phyloP scores from a whole-genome alignment of 2,797 vertebrate genomes.

The Orestias chungarensis region DNA sequence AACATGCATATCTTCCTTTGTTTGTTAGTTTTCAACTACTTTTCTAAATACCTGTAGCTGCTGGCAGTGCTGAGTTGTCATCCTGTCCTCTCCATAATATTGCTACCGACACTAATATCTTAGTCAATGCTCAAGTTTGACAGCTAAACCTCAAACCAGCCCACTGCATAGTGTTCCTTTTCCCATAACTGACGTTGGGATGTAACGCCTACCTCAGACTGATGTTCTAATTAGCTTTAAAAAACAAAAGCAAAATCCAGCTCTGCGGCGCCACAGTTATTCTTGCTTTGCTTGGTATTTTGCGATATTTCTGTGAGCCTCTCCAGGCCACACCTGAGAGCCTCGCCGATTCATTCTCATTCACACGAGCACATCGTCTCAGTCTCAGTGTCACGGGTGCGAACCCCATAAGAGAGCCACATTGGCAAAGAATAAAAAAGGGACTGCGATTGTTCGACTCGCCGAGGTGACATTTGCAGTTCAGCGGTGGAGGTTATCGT shows the following conservation, averaged over 20 bases:
- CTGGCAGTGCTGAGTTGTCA: too few relatives aligned
- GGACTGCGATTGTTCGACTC: constrained; percentile 47
- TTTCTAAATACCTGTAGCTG: too few relatives aligned
- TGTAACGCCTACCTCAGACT: constrained; percentile 6
- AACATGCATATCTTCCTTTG: too few relatives aligned
- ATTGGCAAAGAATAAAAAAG: constrained; percentile 28
- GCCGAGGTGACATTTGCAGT: constrained; percentile 71
- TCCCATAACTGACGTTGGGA: constrained; percentile 8
- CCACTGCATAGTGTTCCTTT: constrained; percentile 17
- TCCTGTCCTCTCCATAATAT: too few relatives aligned
- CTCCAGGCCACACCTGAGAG: constrained; percentile 62
- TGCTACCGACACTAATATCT: too few relatives aligned
- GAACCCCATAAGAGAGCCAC: constrained; percentile 53
- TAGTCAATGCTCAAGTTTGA: background rate
- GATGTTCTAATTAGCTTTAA: constrained; percentile 34
- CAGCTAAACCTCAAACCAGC: background rate
- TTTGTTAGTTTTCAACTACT: too few relatives aligned
- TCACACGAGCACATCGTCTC: constrained; percentile 59
- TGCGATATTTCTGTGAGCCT: constrained; percentile 45
- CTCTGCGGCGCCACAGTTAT: constrained; percentile 7
- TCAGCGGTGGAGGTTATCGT: constrained; percentile 68
- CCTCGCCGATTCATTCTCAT: constrained; percentile 67
- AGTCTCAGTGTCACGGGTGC: constrained; percentile 51
- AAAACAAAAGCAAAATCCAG: background rate
- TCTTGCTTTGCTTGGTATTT: constrained; percentile 51